These are phyloP conservation scores for Acrobasis consociella DNA, from an alignment of 2,888 invertebrate species.

Conservation along the genomic window DNA sequence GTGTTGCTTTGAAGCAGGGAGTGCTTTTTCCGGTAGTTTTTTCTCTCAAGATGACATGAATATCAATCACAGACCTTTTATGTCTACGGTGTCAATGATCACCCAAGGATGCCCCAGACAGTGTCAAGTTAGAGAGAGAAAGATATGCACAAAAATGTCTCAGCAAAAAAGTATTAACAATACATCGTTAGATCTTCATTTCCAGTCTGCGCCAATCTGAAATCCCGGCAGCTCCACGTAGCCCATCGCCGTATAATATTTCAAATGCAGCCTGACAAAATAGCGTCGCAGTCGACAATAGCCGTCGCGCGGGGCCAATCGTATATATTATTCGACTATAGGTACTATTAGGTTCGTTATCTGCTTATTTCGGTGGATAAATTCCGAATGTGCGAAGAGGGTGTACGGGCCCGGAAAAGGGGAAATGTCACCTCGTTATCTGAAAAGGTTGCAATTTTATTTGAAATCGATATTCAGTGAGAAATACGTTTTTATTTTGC, in stretches of 20 bases:
- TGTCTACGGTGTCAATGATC: no score
- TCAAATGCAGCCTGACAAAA: constrained; percentile 20
- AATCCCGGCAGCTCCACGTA: constrained; percentile 1
- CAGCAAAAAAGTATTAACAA: constrained; percentile 27
- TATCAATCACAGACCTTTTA: no score
- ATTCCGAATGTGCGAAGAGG: constrained; percentile 70
- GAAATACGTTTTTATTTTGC: constrained; percentile 59
- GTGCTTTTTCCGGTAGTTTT: no score
- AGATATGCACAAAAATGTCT: no score
- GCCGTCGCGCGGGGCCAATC: constrained; percentile 24
- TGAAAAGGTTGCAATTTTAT: constrained; percentile 83
- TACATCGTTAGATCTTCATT: constrained; percentile 10
- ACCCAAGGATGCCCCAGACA: no score
- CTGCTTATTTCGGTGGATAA: constrained; percentile 81
- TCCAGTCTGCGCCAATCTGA: constrained; percentile 8
- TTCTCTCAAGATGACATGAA: no score
- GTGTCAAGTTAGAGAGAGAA: no score
- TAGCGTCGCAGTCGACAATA: constrained; percentile 19
- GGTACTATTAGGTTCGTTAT: constrained; percentile 77
- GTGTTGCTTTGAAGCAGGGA: no score
- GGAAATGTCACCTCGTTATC: constrained; percentile 82
- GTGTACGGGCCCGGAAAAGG: constrained; percentile 72
- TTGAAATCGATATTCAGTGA: constrained; percentile 81
- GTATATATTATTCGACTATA: constrained; percentile 34
- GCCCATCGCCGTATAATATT: constrained; percentile 11